These are phyloP conservation scores for roundworm (Caenorhabditis elegans) DNA, from an alignment of 1,140 invertebrate genomes.

Conservation along the genomic window DNA sequence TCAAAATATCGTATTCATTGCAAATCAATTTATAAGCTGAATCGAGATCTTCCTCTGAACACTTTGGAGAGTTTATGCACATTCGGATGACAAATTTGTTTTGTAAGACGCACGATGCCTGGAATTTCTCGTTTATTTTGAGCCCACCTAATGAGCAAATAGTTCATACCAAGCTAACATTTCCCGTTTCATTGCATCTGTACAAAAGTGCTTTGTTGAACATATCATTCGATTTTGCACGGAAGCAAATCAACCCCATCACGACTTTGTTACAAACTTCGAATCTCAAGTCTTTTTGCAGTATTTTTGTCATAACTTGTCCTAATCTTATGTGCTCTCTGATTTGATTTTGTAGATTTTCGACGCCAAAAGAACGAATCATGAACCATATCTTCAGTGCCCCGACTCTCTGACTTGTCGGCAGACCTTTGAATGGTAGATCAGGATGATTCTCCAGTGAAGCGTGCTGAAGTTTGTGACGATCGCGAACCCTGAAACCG, in stretches of 20 bases:
- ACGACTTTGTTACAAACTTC: slow-evolving; percentile 11
- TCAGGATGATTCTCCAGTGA: slow-evolving; percentile 11
- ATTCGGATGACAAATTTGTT: slow-evolving; percentile 18
- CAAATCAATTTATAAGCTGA: not conserved
- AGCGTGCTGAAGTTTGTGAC: not conserved
- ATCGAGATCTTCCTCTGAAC: not conserved
- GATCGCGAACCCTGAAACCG: not conserved
- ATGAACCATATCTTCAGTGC: not conserved
- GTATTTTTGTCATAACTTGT: not conserved
- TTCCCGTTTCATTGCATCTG: slow-evolving; percentile 16
- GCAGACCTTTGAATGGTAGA: slow-evolving; percentile 11
- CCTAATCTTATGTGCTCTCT: not conserved
- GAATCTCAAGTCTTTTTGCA: not conserved
- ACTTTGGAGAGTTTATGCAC: slow-evolving; percentile 7
- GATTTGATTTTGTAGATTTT: slow-evolving; percentile 3
- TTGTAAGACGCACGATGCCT: not conserved
- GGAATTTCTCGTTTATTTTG: too few relatives aligned
- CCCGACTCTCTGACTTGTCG: not conserved
- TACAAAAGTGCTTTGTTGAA: not conserved
- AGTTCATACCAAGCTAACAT: not conserved
- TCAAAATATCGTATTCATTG: not conserved
- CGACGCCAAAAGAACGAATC: slow-evolving; percentile 7
- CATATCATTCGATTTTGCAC: not conserved
- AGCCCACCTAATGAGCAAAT: too few relatives aligned
- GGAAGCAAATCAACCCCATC: slow-evolving; percentile 14